Base-by-base conservation (phyloP, 2,888 invertebrate species). In the Scaptomyza cyrtandrae region DNA sequence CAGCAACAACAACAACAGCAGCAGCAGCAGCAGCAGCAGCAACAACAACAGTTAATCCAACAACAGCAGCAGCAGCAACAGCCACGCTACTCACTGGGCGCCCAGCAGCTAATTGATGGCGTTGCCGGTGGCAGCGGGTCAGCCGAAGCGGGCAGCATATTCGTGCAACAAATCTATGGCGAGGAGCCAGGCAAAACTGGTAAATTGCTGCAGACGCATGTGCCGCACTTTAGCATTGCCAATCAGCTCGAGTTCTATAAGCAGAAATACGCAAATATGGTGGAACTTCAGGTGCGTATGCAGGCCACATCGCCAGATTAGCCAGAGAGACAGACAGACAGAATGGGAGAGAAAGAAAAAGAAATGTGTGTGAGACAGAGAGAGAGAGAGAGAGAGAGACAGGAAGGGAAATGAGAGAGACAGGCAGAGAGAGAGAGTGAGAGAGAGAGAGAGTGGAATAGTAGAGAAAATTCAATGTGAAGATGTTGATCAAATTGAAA, bases 181-280 rank as follows among this genome's bases (percentile, higher is more conserved):
- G 90, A 90, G 53, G 88, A 86, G 46, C 71, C 79, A 76, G 89
- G 60, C 67, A 86, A 78, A 72, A 81, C 86, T 53, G 71, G 77
- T 58, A 90, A 90, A 75, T 78, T 90, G 80, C 90, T 91, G 61
- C 85, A 88, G 67, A 70, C 88, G 11, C 90, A 91, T 73, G 90
- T 90, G 53, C 89, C 91, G 57, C 88, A 89, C 62, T 91, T 91
- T 56, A 90, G 89, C 74, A 86, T 91, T 49, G 90, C 91, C 66
- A 91, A 91, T 74, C 91, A 91, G 37, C 80, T 92, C 71, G 92
- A 92, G 84, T 90, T 91, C 61, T 92, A 92, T 88, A 92, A 91
- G 78, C 91, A 91, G 80, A 91, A 91, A 80, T 91, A 91, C 79
- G 88, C 88, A 66, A 91, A 91, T 80, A 91, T 91, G 87, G 90